Evolutionary conservation across 1,140 invertebrate species (phyloP), one percentile per base, ranked within the genome.

Genomic region (Aphis gossypii): DNA sequence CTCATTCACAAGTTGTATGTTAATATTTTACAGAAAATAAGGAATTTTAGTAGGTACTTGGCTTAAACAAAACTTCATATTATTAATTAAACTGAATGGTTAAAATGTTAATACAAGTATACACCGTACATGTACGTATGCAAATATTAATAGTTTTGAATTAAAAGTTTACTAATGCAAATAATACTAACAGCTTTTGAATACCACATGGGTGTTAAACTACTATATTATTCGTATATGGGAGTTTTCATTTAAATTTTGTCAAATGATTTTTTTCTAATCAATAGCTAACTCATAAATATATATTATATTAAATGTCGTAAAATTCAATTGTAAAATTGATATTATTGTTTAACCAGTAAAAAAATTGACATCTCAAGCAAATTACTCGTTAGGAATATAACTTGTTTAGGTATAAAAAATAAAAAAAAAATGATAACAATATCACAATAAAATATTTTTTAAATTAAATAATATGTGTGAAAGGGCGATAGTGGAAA

Each of bases 21-120:
- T n/a, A 76, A 76, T 76, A 76, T 76, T 76, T 76, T n/a, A 76
- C 60, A n/a, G 60, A 76, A 76, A 76, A n/a, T 76, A 76, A 76
- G 60, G 30, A 76, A 76, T 76, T 76, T 76, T 18, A 76, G n/a
- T 76, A 68, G 60, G 60, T 68, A 68, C 60, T 68, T 76, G 60
- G 60, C n/a, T 76, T n/a, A n/a, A 76, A 76, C 60, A 18, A 76
- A 76, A 76, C 60, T 76, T 76, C 60, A 76, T 76, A 76, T 76
- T 76, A 76, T 76, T 76, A 76, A 76, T n/a, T n/a, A n/a, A 76
- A 76, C 60, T 76, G 30, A 76, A n/a, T 76, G 30, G 60, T 76
- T n/a, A n/a, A n/a, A 76, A 76, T 76, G 3, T 35, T 76, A 76
- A 76, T n/a, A 76, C 60, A 76, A 76, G 14, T 76, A 76, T 14